Evolutionary conservation across 2,113 vertebrate species (phyloP).

Genomic region (Colius striatus): DNA sequence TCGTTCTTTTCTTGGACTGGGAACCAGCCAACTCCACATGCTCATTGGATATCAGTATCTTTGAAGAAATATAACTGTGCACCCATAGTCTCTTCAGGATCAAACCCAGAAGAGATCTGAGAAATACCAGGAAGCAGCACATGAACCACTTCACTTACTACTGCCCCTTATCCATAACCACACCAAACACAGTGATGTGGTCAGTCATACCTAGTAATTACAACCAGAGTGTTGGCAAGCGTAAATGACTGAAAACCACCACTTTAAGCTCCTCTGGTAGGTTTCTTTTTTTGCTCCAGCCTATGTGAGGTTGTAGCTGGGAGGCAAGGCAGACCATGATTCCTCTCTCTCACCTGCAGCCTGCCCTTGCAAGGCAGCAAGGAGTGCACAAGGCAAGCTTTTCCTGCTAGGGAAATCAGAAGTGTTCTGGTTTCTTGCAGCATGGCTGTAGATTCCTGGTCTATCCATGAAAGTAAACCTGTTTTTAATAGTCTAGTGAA

Average conservation of each 20-base stretch:
- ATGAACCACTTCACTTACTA: not conserved
- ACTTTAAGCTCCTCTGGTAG: not conserved
- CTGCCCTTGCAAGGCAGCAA: not conserved
- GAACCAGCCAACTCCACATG: not conserved
- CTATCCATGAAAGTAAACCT: not conserved
- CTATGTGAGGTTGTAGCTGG: not conserved
- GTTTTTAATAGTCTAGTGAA: not conserved
- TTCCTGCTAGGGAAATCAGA: not conserved
- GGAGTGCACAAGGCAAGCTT: not conserved
- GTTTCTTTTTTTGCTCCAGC: not conserved
- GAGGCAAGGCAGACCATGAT: not conserved
- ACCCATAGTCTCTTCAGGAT: not conserved
- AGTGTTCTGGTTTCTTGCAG: not conserved
- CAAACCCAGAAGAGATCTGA: not conserved
- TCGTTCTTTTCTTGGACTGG: not conserved
- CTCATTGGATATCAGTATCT: not conserved
- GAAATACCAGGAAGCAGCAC: not conserved
- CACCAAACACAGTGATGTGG: not conserved
- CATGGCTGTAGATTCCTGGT: not conserved
- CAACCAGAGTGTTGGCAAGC: not conserved
- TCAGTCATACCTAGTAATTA: not conserved
- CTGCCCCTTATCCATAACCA: not conserved
- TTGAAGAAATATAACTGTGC: not conserved
- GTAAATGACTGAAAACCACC: not conserved
- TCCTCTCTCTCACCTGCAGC: not conserved